phyloP scores from a whole-genome alignment of 1,140 invertebrate species.

The Hestina assimilis region DNA sequence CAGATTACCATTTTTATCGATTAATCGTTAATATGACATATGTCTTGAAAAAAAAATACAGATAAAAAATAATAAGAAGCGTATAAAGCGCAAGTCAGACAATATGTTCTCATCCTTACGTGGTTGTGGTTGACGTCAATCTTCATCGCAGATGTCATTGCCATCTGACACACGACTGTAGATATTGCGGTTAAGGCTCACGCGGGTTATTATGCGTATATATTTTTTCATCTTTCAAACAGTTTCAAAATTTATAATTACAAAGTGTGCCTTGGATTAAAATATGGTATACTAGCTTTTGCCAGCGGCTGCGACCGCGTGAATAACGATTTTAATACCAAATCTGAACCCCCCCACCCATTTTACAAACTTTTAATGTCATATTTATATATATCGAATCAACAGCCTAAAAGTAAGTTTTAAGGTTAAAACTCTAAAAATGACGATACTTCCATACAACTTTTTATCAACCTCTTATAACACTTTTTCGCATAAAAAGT shows the following conservation, averaged over 20 bases:
- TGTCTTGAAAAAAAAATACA: background rate
- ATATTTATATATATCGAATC: too few species aligned
- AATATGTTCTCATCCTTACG: background rate
- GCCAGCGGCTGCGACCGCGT: too few species aligned
- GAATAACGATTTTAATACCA: too few species aligned
- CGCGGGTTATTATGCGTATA: background rate
- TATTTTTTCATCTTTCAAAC: background rate
- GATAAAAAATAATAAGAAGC: too few species aligned
- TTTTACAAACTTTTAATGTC: too few species aligned
- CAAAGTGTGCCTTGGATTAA: background rate
- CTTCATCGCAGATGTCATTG: constrained; percentile 15
- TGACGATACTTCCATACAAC: too few species aligned
- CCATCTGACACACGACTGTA: constrained; percentile 18
- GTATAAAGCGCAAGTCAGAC: background rate
- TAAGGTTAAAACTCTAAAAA: too few species aligned
- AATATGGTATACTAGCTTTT: too few species aligned
- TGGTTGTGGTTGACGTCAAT: constrained; percentile 1
- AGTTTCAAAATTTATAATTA: background rate
- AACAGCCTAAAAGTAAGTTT: too few species aligned
- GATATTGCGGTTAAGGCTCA: constrained; percentile 1
- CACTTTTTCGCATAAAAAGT: too few species aligned
- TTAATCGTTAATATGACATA: background rate
- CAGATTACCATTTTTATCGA: background rate
- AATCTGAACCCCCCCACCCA: too few species aligned
- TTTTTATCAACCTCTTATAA: too few species aligned